Percentiles rank a stretch among this genome's conserved stretches.
phyloP scores from a whole-genome alignment of 2,888 invertebrate genomes.

The Parnassius mnemosyne region DNA sequence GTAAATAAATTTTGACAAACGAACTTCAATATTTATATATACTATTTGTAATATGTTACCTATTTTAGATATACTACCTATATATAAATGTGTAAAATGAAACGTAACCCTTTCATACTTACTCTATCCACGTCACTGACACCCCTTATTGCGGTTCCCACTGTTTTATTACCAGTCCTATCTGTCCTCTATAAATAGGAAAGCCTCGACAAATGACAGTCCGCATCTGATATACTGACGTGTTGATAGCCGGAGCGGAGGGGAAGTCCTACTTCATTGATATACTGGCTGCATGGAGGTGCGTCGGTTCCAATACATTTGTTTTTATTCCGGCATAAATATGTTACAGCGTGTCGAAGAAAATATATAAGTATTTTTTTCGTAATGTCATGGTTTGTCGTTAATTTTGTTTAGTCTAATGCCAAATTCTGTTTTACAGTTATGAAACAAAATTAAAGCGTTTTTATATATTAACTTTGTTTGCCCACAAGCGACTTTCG shows the following conservation, averaged over 20 bases:
- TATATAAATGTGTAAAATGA: background rate
- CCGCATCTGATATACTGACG: constrained; percentile 29
- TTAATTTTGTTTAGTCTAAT: too few species aligned
- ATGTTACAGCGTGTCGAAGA: background rate
- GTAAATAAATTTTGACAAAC: too few species aligned
- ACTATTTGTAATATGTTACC: too few species aligned
- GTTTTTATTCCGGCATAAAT: background rate
- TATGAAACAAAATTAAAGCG: too few species aligned
- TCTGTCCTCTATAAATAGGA: constrained; percentile 28
- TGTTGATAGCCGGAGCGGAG: constrained; percentile 27
- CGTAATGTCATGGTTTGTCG: too few species aligned
- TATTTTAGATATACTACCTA: too few species aligned
- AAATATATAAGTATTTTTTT: too few species aligned
- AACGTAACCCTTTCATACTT: constrained; percentile 22
- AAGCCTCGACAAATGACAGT: constrained; percentile 29
- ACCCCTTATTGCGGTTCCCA: constrained; percentile 25
- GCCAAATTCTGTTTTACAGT: too few species aligned
- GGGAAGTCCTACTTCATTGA: constrained; percentile 30
- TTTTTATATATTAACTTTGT: too few species aligned
- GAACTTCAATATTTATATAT: too few species aligned
- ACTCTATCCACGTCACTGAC: constrained; percentile 13
- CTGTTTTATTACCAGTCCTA: constrained; percentile 27
- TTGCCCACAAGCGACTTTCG: too few species aligned
- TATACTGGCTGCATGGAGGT: constrained; percentile 26
- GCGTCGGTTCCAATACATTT: constrained; percentile 19